Evolutionary conservation across 2,113 vertebrate genomes (phyloP).

Genomic region (Oreocharis arfaki): DNA sequence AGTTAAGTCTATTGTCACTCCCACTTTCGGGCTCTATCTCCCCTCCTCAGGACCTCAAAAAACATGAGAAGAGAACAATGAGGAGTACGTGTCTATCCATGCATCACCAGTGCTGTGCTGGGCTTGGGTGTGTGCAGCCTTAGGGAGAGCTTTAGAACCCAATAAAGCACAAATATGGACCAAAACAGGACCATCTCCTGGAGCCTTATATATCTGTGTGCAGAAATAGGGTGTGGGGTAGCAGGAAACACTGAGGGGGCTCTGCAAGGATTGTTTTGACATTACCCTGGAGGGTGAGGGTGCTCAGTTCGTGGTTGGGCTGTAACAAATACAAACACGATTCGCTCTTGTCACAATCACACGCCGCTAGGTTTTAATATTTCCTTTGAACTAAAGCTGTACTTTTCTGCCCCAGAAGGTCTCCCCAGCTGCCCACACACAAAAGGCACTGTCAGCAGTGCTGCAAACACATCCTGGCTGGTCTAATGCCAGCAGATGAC

Average conservation of each 20-base stretch:
- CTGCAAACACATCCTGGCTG: not conserved
- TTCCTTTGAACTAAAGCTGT: not conserved
- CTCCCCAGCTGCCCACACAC: not conserved
- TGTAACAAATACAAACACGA: not conserved
- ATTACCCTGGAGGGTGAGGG: not conserved
- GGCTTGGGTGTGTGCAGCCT: not conserved
- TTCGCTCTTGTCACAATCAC: not conserved
- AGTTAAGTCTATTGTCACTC: not conserved
- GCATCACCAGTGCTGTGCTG: not conserved
- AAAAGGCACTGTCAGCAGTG: not conserved
- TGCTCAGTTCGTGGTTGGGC: not conserved
- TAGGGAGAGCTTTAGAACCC: not conserved
- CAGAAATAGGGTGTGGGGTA: not conserved
- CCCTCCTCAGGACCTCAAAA: not conserved
- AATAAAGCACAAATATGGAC: not conserved
- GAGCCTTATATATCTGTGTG: not conserved
- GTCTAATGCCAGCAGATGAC: not conserved
- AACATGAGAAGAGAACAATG: not conserved
- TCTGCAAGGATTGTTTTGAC: not conserved
- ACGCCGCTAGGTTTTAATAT: not conserved
- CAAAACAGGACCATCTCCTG: not conserved
- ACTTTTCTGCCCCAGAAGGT: not conserved
- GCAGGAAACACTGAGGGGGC: not conserved
- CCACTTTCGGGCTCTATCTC: not conserved
- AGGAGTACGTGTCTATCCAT: not conserved